A percentile compares a stretch with the other conserved stretches of the same genome.
Conservation (phyloP, 1,140 invertebrate species). For the Achatina immaculata region DNA sequence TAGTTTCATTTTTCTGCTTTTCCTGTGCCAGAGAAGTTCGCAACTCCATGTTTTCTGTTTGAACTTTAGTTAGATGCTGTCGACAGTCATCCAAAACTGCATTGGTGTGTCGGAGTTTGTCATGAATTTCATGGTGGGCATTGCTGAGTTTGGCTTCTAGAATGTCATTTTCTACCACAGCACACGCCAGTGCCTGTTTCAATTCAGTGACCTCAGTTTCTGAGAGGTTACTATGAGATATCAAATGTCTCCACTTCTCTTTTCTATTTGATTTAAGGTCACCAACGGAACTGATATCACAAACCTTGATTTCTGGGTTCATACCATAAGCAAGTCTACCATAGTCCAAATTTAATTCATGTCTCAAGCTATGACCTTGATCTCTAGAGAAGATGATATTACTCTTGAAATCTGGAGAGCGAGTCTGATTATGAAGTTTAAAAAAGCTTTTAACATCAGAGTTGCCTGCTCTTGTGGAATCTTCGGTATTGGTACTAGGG, state of each 20-base stretch:
- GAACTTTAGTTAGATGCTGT: slow-evolving; percentile 56
- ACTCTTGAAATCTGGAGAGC: no score
- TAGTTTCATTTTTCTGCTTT: slow-evolving; percentile 43
- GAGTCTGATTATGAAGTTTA: no score
- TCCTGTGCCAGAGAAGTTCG: slow-evolving; percentile 56
- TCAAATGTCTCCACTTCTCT: slow-evolving; percentile 51
- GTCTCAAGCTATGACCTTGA: no score
- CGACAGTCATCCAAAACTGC: slow-evolving; percentile 64
- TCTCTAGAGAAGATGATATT: no score
- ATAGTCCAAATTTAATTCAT: no score
- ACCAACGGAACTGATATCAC: slow-evolving; percentile 46
- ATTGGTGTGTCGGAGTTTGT: slow-evolving; percentile 61
- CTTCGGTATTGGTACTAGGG: no score
- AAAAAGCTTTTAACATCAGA: no score
- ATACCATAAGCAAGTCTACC: no score
- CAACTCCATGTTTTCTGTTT: slow-evolving; percentile 65
- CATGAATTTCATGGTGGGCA: slow-evolving; percentile 57
- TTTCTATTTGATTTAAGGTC: slow-evolving; percentile 44
- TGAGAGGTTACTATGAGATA: slow-evolving; percentile 41
- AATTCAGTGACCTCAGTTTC: slow-evolving; percentile 60
- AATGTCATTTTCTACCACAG: slow-evolving; percentile 63
- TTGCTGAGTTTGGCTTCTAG: slow-evolving; percentile 61
- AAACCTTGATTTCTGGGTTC: slow-evolving; percentile 59
- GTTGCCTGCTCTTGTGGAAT: no score
- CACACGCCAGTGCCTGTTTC: slow-evolving; percentile 61